Percentiles rank a stretch among this genome's conserved stretches.
These are phyloP conservation scores for Sula dactylatra DNA, from an alignment of 2,113 vertebrate species.

Conservation along the genomic window DNA sequence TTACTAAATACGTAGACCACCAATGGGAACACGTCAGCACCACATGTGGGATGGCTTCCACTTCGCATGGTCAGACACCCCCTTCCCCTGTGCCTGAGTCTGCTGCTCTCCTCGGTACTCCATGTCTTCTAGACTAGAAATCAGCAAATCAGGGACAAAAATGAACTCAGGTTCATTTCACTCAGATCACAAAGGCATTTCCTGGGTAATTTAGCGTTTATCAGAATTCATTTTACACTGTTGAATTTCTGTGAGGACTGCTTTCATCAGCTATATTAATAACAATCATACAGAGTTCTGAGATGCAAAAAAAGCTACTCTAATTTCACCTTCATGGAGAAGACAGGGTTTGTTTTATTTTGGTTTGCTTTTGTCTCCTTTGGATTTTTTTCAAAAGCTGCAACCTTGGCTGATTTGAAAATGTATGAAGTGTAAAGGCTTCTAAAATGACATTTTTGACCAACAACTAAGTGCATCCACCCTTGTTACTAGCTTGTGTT, in stretches of 20 bases:
- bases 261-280: neutral
- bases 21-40: neutral
- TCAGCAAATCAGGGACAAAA: neutral
- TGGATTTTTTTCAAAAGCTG: neutral
- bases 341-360: neutral
- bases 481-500: no score
- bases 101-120: neutral
- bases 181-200: neutral
- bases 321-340: neutral
- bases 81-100: neutral
- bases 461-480: neutral
- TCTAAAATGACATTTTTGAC: neutral
- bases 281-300: neutral
- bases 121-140: neutral
- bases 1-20: neutral
- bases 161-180: neutral
- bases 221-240: neutral
- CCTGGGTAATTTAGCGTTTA: neutral
- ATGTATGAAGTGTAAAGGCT: neutral
- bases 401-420: neutral
- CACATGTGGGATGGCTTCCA: neutral
- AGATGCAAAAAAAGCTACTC: neutral
- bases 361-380: neutral
- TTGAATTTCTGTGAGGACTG: neutral
- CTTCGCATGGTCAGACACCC: neutral